Evolutionary conservation across 64 coral and sea anemone species (phyloP), one percentile per base, ranked within the genome.

Genomic region (Actinia equina): DNA sequence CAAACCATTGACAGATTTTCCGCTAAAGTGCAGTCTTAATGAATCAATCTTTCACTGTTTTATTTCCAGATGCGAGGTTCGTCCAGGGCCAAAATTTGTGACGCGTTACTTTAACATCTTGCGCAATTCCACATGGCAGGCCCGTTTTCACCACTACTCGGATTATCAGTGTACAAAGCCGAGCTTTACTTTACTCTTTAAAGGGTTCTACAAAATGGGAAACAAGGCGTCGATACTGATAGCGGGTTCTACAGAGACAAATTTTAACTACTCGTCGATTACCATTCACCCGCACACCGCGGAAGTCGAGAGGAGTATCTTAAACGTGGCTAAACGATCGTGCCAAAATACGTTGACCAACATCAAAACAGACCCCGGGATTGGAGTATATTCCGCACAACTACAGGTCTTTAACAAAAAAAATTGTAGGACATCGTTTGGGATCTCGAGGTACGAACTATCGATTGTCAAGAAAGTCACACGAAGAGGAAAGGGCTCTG

Each of bases 11-110:
- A 74, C 69, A 74, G 25, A 25, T 14, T 9, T 11, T 74, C 25
- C 11, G 2, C 20, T 41, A 74, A 74, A 7, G n/a, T 30, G 69
- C 69, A 8, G 8, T 41, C 0, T 74, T 42, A 74, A 74, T 74
- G 26, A 74, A 74, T 74, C n/a, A 41, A 74, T 74, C 69, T 74
- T 74, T 41, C 25, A 74, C 6, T 74, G 2, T 93, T 89, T 91
- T 59, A 18, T 26, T 59, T 90, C 71, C 80, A 97, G 94, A 19
- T 97, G 94, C 45, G 94, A 97, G 49, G 91, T 93, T 87, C 88
- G 94, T 44, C 94, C 94, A 17, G 94, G 94, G 65, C 94, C 94
- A 58, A 89, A 90, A 52, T 97, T 97, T 71, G 77, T 97, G 17
- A 97, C 88, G 82, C 88, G 94, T 5, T 89, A 93, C 80, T 88